Conservation (phyloP, 2,888 invertebrate genomes). For the Drosophila barbarae region DNA sequence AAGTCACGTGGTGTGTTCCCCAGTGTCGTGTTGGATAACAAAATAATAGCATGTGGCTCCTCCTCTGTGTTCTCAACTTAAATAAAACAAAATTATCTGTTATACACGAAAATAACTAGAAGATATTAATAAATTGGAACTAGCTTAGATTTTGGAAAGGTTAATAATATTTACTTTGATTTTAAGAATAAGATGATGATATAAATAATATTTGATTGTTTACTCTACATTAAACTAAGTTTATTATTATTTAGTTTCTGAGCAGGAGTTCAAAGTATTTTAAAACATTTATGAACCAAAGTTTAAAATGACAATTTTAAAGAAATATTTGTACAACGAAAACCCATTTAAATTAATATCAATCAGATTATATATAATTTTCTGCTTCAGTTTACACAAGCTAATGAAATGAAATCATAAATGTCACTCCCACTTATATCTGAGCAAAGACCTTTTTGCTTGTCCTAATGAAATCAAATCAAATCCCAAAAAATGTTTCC, state of each 20-base stretch:
- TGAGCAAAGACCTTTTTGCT: too few relatives aligned
- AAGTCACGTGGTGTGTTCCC: constrained; percentile 14
- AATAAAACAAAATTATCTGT: background rate
- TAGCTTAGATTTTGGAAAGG: background rate
- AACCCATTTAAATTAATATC: too few relatives aligned
- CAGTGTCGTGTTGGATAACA: constrained; percentile 22
- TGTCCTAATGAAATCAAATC: constrained; percentile 11
- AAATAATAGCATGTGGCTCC: constrained; percentile 25
- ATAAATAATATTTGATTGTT: background rate
- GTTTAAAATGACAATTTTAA: background rate
- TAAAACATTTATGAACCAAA: background rate
- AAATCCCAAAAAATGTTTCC: background rate
- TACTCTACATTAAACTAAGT: background rate
- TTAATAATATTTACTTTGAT: background rate
- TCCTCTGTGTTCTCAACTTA: constrained; percentile 1
- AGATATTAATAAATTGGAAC: background rate
- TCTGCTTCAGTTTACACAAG: background rate
- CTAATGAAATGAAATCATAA: background rate
- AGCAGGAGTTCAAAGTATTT: background rate
- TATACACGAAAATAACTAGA: background rate
- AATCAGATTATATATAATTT: background rate
- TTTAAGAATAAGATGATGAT: background rate
- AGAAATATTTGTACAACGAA: background rate
- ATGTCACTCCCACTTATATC: background rate
- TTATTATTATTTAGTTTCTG: background rate